A percentile compares a stretch with the other conserved stretches of the same genome.
Conservation (phyloP, 2,113 vertebrate genomes). For the Odocoileus hemionus region DNA sequence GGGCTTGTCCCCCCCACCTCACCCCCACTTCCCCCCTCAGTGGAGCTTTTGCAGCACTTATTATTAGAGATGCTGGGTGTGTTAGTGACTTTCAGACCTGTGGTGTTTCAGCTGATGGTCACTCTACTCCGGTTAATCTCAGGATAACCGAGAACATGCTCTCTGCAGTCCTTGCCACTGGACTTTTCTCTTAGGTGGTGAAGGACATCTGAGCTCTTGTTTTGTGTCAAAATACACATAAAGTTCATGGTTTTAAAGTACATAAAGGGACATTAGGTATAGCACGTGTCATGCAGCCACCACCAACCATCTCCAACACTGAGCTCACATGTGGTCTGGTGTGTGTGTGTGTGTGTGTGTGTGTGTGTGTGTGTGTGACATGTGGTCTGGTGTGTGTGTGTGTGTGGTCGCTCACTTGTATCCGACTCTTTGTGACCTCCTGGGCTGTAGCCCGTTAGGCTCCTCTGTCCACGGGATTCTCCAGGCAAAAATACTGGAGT, state of each 20-base stretch:
- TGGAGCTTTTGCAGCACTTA: not conserved
- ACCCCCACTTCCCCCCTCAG: not conserved
- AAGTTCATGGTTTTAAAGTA: not conserved
- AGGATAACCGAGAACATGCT: not conserved
- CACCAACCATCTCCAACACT: not conserved
- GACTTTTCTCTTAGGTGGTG: not conserved
- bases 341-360: not conserved
- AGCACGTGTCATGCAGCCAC: not conserved
- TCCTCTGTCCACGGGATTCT: not conserved
- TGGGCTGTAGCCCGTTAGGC: too few relatives aligned
- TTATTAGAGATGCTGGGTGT: not conserved
- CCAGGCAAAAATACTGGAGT: not conserved
- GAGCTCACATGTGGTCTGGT: not conserved
- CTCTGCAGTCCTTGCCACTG: too few relatives aligned
- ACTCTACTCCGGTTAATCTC: not conserved
- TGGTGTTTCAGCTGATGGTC: not conserved
- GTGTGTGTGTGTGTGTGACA: not conserved
- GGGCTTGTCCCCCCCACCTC: not conserved
- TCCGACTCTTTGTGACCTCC: not conserved
- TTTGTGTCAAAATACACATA: not conserved
- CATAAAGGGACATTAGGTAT: not conserved
- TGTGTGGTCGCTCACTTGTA: too few relatives aligned
- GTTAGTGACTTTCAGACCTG: not conserved
- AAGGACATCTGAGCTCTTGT: not conserved
- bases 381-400: not conserved